These are phyloP conservation scores for Corapipo altera DNA, from an alignment of 2,113 vertebrate genomes.

Conservation along the genomic window DNA sequence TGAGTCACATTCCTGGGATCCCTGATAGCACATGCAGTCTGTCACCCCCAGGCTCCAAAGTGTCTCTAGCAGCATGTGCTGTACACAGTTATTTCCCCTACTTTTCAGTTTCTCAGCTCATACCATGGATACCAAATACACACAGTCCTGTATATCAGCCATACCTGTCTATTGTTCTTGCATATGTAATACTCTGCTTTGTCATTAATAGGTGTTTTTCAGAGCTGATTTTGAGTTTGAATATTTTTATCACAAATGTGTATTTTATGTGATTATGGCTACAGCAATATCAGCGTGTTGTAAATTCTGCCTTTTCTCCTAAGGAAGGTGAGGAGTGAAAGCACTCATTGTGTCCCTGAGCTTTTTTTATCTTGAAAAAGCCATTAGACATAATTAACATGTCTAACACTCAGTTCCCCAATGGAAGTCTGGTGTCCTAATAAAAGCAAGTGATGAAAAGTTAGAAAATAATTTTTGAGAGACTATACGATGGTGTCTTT, in stretches of 20 bases:
- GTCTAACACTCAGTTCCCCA: background rate
- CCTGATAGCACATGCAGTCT: rapidly evolving
- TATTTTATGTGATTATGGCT: background rate
- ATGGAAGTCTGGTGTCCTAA: background rate
- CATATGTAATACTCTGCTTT: background rate
- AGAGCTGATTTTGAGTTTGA: background rate
- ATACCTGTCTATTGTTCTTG: background rate
- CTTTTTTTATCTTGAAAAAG: background rate
- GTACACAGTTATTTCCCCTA: background rate
- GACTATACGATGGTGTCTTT: background rate
- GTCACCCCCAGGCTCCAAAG: background rate
- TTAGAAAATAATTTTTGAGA: background rate
- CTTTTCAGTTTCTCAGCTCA: background rate
- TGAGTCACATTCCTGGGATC: background rate
- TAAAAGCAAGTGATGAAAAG: background rate
- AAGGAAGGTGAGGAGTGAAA: background rate
- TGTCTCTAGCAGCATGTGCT: background rate
- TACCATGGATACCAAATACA: background rate
- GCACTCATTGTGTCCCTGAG: background rate
- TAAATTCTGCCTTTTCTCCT: background rate
- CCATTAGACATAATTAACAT: background rate
- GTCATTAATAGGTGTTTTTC: background rate
- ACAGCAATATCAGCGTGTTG: background rate
- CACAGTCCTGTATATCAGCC: background rate
- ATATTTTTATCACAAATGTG: background rate